Base-by-base conservation (phyloP, 2,113 vertebrate species). In the Desmodus rotundus region DNA sequence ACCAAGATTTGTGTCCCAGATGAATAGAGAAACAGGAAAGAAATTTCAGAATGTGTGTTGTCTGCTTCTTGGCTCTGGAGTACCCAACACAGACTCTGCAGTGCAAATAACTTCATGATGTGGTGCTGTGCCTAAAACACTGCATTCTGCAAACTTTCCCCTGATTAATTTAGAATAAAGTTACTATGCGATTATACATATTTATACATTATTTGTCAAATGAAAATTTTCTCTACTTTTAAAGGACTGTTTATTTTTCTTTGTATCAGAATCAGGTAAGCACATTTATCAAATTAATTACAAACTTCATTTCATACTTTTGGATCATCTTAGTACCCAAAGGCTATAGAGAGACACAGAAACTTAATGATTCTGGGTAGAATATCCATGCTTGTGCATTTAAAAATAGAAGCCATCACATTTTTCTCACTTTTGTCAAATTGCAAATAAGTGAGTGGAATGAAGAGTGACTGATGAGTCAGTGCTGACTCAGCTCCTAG, bases 341-440 rank as follows among this genome's bases (percentile, higher is more conserved):
- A 47, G 67, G 36, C 43, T 58, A 2, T 3, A 26, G 33, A 50
- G 43, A 87, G 33, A 65, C n/a, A 2, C 31, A 31, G 38, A 58
- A 41, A 58, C 17, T 26, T n/a, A 22, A 14, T 54, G 14, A 33
- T 26, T 31, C 65, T 31, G 19, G 16, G 10, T 33, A 36, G 13
- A 61, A 9, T 73, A 16, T 36, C 26, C 14, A 26, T 24, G 19
- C n/a, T 20, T 14, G 2, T 1, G 3, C 3, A 17, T 56, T 92
- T 86, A 24, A 86, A 94, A 61, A 41, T 24, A 83, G 74, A 89
- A 83, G 80, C 5, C 8, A 7, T n/a, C 26, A 4, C 31, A 14
- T 58, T 96, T 96, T 93, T 76, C 33, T 73, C 78, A 67, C 12
- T 90, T 77, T 90, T 94, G 61, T 2, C 47, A 91, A 45, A 89